A percentile compares a stretch with the other conserved stretches of the same genome.
Evolutionary conservation across 2,888 invertebrate genomes (phyloP).

Genomic region (Xestoiulus laeticollis): DNA sequence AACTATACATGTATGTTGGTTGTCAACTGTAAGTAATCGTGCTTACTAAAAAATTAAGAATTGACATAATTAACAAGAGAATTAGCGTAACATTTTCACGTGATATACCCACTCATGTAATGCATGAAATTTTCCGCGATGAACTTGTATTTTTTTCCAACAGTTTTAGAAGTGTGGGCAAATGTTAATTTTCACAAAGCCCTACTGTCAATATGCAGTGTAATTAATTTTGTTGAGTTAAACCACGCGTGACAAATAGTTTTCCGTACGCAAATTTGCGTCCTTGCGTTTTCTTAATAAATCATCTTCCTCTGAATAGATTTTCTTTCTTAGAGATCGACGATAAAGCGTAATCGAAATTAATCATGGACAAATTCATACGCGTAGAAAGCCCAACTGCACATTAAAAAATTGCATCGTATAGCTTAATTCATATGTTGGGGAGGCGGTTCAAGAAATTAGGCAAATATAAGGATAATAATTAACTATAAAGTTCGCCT

Average conservation of each 20-base stretch:
- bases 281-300: background rate
- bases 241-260: background rate
- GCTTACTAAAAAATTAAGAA: no score
- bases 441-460: background rate
- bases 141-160: background rate
- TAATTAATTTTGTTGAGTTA: slow-evolving; percentile 29
- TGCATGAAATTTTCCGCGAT: no score
- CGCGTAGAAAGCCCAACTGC: background rate
- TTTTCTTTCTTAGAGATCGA: background rate
- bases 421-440: background rate
- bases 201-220: background rate
- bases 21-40: no score
- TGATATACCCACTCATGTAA: no score
- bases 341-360: background rate
- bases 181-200: background rate
- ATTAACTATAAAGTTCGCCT: background rate
- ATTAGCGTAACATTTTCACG: no score
- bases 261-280: background rate
- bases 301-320: background rate
- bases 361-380: background rate
- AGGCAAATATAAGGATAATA: background rate
- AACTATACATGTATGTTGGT: no score
- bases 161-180: background rate
- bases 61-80: no score
- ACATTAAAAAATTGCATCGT: background rate